Conservation (phyloP, 2,888 invertebrate species). For the Ophion ventricosus region DNA sequence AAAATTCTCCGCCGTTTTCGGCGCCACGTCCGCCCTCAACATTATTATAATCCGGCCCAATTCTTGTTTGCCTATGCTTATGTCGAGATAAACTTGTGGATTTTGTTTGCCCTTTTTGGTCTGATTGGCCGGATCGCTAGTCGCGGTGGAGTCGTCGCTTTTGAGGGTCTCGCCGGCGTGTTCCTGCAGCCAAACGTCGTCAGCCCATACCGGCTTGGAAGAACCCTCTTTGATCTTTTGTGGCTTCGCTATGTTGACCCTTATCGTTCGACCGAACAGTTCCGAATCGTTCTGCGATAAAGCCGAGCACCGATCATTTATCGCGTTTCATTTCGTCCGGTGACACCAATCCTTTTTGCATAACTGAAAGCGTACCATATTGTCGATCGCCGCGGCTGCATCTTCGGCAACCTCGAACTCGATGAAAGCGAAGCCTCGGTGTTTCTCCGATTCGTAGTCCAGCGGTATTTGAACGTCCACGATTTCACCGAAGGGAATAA, state of each 20-base stretch:
- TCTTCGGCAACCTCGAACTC: constrained; percentile 99
- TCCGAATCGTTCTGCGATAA: constrained; percentile 95
- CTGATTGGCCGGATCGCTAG: constrained; percentile 61
- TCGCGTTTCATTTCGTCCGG: not conserved
- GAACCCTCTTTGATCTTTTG: constrained; percentile 98
- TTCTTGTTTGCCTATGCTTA: constrained; percentile 94
- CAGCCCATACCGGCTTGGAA: constrained; percentile 98
- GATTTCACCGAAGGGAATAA: constrained; percentile 99
- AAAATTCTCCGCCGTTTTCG: constrained; percentile 97
- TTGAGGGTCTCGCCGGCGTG: constrained; percentile 96
- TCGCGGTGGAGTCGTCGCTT: constrained; percentile 80
- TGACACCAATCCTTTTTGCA: not conserved
- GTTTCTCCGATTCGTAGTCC: constrained; percentile 98
- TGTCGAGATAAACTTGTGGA: constrained; percentile 98
- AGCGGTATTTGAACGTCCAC: constrained; percentile 99
- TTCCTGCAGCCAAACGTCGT: constrained; percentile 98
- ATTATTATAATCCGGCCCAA: constrained; percentile 96
- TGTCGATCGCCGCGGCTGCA: constrained; percentile 99
- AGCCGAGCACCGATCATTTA: not conserved
- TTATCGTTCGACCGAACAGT: constrained; percentile 96
- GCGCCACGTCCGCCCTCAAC: constrained; percentile 95
- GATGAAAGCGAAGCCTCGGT: constrained; percentile 99
- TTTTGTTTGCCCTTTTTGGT: constrained; percentile 86
- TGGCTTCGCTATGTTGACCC: constrained; percentile 98
- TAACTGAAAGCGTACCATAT: constrained; percentile 89